phyloP scores from a whole-genome alignment of 2,113 vertebrate species.

The Corythornis cristatus region DNA sequence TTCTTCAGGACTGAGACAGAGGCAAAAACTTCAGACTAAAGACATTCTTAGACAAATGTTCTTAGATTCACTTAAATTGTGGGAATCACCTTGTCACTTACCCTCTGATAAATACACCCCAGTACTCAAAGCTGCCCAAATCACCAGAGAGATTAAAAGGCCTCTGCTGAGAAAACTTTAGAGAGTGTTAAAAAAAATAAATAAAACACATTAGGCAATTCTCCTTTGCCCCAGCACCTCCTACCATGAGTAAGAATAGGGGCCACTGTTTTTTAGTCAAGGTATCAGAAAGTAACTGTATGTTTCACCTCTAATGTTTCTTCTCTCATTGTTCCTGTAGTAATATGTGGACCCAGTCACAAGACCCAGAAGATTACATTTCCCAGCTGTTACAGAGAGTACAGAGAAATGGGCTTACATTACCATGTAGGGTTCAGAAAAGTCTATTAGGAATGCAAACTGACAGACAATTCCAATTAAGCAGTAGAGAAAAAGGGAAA shows the following conservation, averaged over 20 bases:
- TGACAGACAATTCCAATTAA: slow-evolving; percentile 53
- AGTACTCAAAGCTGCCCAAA: neutral
- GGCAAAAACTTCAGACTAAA: neutral
- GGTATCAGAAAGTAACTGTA: neutral
- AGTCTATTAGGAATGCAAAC: slow-evolving; percentile 30
- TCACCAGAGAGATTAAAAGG: neutral
- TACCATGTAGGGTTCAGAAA: slow-evolving; percentile 32
- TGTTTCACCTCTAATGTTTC: neutral
- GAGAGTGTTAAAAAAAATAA: neutral
- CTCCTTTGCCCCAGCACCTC: neutral
- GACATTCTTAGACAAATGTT: neutral
- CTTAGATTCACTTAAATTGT: neutral
- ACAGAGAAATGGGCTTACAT: slow-evolving; percentile 46
- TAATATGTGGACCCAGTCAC: slow-evolving; percentile 38
- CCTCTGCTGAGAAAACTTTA: neutral
- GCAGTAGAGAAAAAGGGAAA: neutral
- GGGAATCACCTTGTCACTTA: neutral
- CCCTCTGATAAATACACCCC: neutral
- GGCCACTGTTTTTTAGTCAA: neutral
- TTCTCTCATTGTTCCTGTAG: slow-evolving; percentile 44
- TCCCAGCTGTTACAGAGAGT: slow-evolving; percentile 28
- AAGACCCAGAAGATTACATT: slow-evolving; percentile 53
- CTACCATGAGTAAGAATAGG: neutral
- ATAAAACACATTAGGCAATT: neutral
- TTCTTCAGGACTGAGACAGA: neutral